Conservation (phyloP, 2,888 invertebrate species). For the Andrena bucephala region DNA sequence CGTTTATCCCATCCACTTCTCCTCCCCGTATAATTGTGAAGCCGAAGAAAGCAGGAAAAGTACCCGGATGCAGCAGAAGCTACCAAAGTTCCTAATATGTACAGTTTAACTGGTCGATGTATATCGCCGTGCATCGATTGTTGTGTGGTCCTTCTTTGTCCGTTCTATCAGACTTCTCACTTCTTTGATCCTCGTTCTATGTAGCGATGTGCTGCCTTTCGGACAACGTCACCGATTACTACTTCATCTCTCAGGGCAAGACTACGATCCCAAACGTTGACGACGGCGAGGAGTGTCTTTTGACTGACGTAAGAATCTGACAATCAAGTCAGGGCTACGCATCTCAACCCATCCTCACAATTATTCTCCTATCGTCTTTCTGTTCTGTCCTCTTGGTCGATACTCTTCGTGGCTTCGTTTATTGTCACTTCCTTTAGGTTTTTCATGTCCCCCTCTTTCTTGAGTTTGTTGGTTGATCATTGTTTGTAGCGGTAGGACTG, state of each 20-base stretch:
- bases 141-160: slow-evolving; percentile 11
- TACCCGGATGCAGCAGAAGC: slow-evolving; percentile 35
- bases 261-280: slow-evolving; percentile 95
- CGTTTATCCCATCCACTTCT: background rate
- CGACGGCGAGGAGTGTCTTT: slow-evolving; percentile 94
- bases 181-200: slow-evolving; percentile 66
- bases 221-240: slow-evolving; percentile 93
- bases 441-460: background rate
- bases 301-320: slow-evolving; percentile 91
- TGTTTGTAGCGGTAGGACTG: slow-evolving; percentile 35
- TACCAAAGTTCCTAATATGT: background rate
- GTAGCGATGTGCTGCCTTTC: slow-evolving; percentile 91
- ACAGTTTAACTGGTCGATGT: background rate
- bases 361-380: slow-evolving; percentile 19
- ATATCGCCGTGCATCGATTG: slow-evolving; percentile 5
- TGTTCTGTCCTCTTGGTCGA: slow-evolving; percentile 11
- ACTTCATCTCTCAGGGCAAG: slow-evolving; percentile 97
- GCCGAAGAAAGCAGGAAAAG: background rate
- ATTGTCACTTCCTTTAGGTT: slow-evolving; percentile 21
- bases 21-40: background rate
- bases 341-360: slow-evolving; percentile 48
- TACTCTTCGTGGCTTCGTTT: slow-evolving; percentile 42
- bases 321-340: slow-evolving; percentile 72
- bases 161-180: slow-evolving; percentile 24
- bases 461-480: slow-evolving; percentile 37